phyloP scores from a whole-genome alignment of 2,797 vertebrate species.

The Anas bernieri region DNA sequence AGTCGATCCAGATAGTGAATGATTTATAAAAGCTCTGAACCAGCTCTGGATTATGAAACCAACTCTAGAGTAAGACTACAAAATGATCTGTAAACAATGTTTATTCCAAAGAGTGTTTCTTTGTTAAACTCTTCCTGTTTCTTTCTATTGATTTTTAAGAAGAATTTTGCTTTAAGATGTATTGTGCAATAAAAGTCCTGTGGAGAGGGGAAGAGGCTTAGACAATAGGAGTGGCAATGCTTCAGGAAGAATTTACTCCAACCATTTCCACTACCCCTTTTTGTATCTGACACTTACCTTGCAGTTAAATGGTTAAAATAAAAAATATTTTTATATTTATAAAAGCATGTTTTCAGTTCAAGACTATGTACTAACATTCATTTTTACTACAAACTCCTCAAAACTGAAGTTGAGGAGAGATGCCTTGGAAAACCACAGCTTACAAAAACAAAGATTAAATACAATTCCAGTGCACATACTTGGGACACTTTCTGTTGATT shows the following conservation, averaged over 20 bases:
- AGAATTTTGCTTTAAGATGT: slow-evolving; percentile 4
- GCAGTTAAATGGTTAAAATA: not conserved
- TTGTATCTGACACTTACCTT: not conserved
- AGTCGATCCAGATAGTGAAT: slow-evolving; percentile 62
- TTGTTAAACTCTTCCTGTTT: not conserved
- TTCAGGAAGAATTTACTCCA: not conserved
- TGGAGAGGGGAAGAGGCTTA: not conserved
- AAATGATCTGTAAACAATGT: not conserved
- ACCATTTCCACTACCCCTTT: not conserved
- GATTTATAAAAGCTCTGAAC: slow-evolving; percentile 66
- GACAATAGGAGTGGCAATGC: not conserved
- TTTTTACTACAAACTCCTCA: not conserved
- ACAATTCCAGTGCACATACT: not conserved
- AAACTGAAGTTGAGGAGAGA: not conserved
- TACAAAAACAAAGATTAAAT: not conserved
- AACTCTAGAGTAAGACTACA: slow-evolving; percentile 55
- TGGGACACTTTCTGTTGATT: not conserved
- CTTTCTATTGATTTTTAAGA: slow-evolving; percentile 29
- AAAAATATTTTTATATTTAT: not conserved
- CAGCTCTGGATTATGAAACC: slow-evolving; percentile 69
- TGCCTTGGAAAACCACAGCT: not conserved
- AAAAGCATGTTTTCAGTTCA: not conserved
- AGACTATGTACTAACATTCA: not conserved
- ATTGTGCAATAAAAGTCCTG: not conserved
- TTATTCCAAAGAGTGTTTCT: not conserved